These are phyloP conservation scores for Eumerus sabulonum DNA, from an alignment of 2,888 invertebrate genomes.

Conservation along the genomic window DNA sequence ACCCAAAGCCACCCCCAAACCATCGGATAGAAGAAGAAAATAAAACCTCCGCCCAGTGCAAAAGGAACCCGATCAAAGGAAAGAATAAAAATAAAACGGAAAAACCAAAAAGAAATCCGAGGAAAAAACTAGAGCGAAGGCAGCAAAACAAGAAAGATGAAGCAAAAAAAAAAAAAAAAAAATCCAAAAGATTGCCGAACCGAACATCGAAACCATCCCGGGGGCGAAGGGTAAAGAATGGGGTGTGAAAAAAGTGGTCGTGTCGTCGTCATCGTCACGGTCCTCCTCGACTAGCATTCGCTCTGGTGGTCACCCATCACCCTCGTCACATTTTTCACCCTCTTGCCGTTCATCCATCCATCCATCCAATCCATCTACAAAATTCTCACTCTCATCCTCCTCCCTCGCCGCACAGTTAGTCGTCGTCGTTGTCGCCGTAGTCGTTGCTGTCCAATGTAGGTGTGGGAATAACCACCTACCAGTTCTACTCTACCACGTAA, in stretches of 20 bases:
- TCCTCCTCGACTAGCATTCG: too few species aligned
- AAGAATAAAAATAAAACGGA: not conserved
- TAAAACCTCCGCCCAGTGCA: constrained; percentile 26
- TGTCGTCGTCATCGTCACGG: constrained; percentile 66
- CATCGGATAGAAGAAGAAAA: constrained; percentile 35
- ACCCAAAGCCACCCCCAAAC: constrained; percentile 46
- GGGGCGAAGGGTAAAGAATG: constrained; percentile 74
- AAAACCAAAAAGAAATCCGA: constrained; percentile 28
- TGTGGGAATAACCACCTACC: constrained; percentile 58
- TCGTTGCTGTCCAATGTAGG: constrained; percentile 65
- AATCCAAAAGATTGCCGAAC: constrained; percentile 60
- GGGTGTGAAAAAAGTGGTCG: constrained; percentile 77
- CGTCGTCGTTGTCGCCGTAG: constrained; percentile 41
- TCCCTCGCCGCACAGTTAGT: not conserved
- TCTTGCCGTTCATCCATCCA: too few species aligned
- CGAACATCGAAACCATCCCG: constrained; percentile 69
- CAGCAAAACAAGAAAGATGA: not conserved
- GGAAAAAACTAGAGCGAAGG: constrained; percentile 71
- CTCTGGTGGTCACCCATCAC: too few species aligned
- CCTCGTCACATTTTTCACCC: too few species aligned
- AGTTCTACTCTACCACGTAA: constrained; percentile 65
- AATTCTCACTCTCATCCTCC: too few species aligned
- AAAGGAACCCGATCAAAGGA: not conserved
- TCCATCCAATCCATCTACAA: too few species aligned
- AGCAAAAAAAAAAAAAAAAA: not conserved